Base-by-base conservation (phyloP, 2,113 vertebrate genomes). In the Lanius collurio region DNA sequence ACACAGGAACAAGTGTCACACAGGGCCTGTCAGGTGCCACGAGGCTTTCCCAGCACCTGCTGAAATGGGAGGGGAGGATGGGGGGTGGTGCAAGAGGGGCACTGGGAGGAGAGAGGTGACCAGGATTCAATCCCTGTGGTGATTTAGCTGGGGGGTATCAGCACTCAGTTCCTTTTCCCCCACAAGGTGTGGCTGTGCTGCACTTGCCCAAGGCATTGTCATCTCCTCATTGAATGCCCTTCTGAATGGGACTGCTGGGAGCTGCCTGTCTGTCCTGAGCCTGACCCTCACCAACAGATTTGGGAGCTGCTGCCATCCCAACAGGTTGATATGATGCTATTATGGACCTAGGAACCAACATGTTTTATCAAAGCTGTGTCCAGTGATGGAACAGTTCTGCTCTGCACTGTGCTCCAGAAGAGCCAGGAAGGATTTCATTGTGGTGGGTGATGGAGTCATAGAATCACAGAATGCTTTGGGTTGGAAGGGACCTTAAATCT, bases 321-420 rank as follows among this genome's bases (percentile, higher is more conserved):
- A 0, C 14, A 1, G 0, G 68, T 47, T 49, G 35, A 33, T 41
- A 27, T 11, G 27, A 62, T 42, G 24, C n/a, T n/a, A 1, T 49
- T 47, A 24, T 9, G 35, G 39, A 30, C 2, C 2, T 15, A 53
- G 47, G 37, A 91, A 53, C 22, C 14, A 33, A 28, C 0, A 26
- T 31, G 17, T 52, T 62, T 50, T 35, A 21, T 42, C 26, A 83
- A 59, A 69, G 21, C 13, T 37, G 11, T 53, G 65, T 62, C 30
- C 52, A 52, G 28, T 53, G 31, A 49, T 13, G 11, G 50, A 33
- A 12, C 35, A 37, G 27, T 23, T 76, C 27, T 76, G 50, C 26
- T 75, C 46, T 56, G 35, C 39, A 12, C 27, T 67, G 47, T 63
- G 78, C 41, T 63, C 35, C 69, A 31, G 57, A 73, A 49, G 22